phyloP scores from a whole-genome alignment of 2,113 vertebrate species.

The Jaculus jaculus region DNA sequence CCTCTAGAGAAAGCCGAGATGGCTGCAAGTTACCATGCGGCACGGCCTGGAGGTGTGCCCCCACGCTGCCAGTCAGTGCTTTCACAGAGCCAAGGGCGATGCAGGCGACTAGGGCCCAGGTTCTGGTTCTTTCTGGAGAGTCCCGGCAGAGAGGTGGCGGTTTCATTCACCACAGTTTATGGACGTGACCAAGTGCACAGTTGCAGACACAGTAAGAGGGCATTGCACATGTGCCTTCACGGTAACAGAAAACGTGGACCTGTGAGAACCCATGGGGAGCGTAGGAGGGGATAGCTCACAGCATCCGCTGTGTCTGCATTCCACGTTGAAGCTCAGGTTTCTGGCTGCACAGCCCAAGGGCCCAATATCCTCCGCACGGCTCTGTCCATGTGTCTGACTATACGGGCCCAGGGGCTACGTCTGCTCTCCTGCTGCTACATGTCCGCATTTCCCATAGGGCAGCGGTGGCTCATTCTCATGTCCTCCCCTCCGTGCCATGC shows the following conservation, averaged over 20 bases:
- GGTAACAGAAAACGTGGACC: too few relatives aligned
- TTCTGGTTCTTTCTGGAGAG: neutral
- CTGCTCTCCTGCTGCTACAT: neutral
- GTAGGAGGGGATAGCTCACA: too few relatives aligned
- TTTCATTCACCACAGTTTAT: neutral
- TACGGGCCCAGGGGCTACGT: neutral
- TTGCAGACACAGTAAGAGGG: fast-evolving
- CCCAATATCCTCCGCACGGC: neutral
- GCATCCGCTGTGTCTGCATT: fast-evolving
- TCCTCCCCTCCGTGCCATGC: too few relatives aligned
- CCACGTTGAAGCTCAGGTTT: neutral
- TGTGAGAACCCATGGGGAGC: neutral
- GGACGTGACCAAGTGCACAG: neutral
- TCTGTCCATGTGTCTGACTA: neutral
- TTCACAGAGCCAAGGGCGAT: fast-evolving
- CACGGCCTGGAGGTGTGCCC: neutral
- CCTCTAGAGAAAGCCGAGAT: neutral
- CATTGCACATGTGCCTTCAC: fast-evolving
- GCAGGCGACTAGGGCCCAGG: neutral
- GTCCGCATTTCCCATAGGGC: too few relatives aligned
- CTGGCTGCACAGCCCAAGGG: neutral
- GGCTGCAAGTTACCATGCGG: neutral
- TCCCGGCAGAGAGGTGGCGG: too few relatives aligned
- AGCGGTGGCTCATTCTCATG: too few relatives aligned
- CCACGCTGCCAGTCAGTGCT: neutral